Percentiles rank a stretch among this genome's conserved stretches.
Evolutionary conservation across 2,888 invertebrate species (phyloP).

Genomic region (Psylliodes chrysocephalus): DNA sequence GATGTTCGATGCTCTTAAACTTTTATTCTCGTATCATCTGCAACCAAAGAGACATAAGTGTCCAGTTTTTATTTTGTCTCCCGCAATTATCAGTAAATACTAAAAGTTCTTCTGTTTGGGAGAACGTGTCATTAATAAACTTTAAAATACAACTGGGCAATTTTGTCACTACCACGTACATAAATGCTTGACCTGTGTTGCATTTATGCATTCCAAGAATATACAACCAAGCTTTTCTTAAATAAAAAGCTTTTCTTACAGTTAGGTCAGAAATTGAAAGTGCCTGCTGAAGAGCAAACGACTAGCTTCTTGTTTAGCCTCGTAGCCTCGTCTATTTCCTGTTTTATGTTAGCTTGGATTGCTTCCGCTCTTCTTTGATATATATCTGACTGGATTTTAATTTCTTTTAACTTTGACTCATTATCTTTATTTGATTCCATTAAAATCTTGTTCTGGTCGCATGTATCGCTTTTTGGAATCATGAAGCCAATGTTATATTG

Average conservation of each 20-base stretch:
- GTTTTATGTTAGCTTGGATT: too few relatives aligned
- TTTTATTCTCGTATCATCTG: conserved; percentile 11
- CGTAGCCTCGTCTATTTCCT: background rate
- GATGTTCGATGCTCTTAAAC: conserved; percentile 27
- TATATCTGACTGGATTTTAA: conserved; percentile 37
- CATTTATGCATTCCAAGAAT: conserved; percentile 47
- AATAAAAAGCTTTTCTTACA: too few relatives aligned
- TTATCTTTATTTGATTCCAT: too few relatives aligned
- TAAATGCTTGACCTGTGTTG: conserved; percentile 32
- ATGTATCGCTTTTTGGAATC: conserved; percentile 44
- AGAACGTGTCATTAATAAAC: conserved; percentile 24
- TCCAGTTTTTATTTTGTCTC: too few relatives aligned
- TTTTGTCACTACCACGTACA: conserved; percentile 44
- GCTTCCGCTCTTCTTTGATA: conserved; percentile 24
- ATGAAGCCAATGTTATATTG: conserved; percentile 45
- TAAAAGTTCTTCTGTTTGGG: conserved; percentile 11
- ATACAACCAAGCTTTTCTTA: too few relatives aligned
- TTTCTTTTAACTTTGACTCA: too few relatives aligned
- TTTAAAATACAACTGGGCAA: conserved; percentile 37
- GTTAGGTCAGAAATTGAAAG: conserved; percentile 40
- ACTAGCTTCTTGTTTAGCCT: conserved; percentile 6
- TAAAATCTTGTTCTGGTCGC: too few relatives aligned
- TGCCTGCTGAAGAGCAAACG: conserved; percentile 45
- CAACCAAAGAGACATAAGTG: too few relatives aligned
- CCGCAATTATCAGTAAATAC: conserved; percentile 36